These are phyloP conservation scores for Mystacides longicornis DNA, from an alignment of 2,888 invertebrate genomes.

Conservation along the genomic window DNA sequence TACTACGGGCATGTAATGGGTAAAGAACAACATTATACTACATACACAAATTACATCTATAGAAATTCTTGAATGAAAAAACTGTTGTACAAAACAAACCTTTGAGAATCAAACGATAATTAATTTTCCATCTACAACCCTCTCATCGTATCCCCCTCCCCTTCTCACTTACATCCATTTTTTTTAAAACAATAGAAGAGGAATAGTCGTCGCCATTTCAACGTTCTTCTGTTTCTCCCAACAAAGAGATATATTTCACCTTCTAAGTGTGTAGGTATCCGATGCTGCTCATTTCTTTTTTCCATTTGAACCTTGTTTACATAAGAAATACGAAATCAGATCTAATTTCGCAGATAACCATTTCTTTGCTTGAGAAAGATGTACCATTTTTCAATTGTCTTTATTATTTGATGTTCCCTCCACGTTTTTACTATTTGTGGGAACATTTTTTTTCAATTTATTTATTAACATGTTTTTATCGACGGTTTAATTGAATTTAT, in stretches of 20 bases:
- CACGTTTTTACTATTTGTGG: background rate
- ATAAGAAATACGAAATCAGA: conserved; percentile 14
- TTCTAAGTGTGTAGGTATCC: too few relatives aligned
- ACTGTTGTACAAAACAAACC: background rate
- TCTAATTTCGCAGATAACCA: conserved; percentile 12
- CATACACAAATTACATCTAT: too few relatives aligned
- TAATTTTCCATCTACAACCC: background rate
- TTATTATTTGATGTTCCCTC: conserved; percentile 1
- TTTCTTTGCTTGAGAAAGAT: background rate
- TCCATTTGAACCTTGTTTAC: conserved; percentile 4
- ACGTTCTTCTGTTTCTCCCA: background rate
- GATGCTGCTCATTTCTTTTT: conserved; percentile 7
- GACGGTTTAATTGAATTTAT: too few relatives aligned
- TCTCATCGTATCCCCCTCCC: background rate
- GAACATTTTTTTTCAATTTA: too few relatives aligned
- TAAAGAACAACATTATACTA: too few relatives aligned
- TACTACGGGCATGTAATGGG: too few relatives aligned
- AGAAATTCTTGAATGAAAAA: too few relatives aligned
- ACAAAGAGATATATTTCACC: background rate
- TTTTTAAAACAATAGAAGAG: conserved; percentile 5
- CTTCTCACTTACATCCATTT: background rate
- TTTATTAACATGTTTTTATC: too few relatives aligned
- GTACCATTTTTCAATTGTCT: conserved; percentile 5
- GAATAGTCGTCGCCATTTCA: background rate
- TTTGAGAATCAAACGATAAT: conserved; percentile 1